These are phyloP conservation scores for Hippocampus comes DNA, from an alignment of 2,113 vertebrate species.

Conservation along the genomic window DNA sequence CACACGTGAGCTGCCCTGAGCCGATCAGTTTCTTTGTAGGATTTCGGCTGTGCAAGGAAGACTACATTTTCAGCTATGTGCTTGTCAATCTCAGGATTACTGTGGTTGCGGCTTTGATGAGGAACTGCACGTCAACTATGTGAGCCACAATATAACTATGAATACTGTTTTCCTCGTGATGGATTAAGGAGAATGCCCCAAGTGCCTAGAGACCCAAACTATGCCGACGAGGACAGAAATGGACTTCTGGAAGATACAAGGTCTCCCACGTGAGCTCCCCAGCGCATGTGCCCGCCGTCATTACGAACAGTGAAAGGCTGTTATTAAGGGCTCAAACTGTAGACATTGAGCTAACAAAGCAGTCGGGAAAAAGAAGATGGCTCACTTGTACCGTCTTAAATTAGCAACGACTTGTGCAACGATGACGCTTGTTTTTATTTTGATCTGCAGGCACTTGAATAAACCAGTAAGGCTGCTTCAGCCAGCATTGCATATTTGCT, in stretches of 20 bases:
- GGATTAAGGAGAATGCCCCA: not conserved
- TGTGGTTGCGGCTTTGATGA: not conserved
- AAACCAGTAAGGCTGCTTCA: not conserved
- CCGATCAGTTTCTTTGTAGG: too few relatives aligned
- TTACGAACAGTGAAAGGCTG: slow-evolving; percentile 45
- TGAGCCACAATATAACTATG: not conserved
- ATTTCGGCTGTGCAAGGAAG: too few relatives aligned
- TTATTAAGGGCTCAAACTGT: slow-evolving; percentile 61
- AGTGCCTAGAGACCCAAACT: not conserved
- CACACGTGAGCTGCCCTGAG: too few relatives aligned
- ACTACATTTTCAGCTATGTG: not conserved
- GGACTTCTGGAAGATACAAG: slow-evolving; percentile 30
- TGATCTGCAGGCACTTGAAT: not conserved
- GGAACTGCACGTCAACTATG: not conserved
- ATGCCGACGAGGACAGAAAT: slow-evolving; percentile 8
- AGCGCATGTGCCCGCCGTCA: slow-evolving; percentile 34
- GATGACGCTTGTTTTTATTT: slow-evolving; percentile 7
- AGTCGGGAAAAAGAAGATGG: slow-evolving; percentile 17
- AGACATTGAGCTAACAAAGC: slow-evolving; percentile 47
- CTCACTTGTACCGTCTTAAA: slow-evolving; percentile 29
- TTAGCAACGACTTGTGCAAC: slow-evolving; percentile 37
- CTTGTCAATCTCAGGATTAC: not conserved
- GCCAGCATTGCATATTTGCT: slow-evolving; percentile 46
- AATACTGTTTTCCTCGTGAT: not conserved
- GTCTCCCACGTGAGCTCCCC: slow-evolving; percentile 14